These are phyloP conservation scores for Rachycentron canadum DNA, from an alignment of 2,797 vertebrate species.

Conservation along the genomic window DNA sequence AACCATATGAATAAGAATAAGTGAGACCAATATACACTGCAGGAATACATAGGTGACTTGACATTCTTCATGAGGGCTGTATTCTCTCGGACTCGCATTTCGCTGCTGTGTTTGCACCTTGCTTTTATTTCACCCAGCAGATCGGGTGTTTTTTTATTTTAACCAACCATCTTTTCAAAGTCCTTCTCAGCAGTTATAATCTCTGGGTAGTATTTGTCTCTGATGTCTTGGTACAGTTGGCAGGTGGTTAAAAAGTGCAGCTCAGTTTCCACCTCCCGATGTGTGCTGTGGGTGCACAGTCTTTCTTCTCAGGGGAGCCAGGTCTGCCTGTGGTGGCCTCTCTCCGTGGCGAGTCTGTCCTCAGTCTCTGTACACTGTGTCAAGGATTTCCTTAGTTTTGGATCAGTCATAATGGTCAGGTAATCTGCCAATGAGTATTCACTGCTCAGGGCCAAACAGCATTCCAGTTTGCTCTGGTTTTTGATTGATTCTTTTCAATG, in stretches of 20 bases:
- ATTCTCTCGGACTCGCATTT: too few relatives aligned
- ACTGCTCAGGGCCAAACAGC: too few relatives aligned
- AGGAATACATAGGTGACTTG: too few relatives aligned
- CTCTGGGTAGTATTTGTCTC: neutral
- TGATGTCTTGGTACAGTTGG: neutral
- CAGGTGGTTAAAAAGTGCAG: neutral
- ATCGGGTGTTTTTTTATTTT: neutral
- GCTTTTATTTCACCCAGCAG: neutral
- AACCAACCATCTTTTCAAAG: neutral
- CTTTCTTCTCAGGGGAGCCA: neutral
- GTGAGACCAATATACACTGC: too few relatives aligned
- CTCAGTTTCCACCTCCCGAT: neutral
- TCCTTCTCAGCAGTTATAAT: neutral
- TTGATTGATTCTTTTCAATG: neutral
- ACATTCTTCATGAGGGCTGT: too few relatives aligned
- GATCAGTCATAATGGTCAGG: neutral
- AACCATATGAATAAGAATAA: too few relatives aligned
- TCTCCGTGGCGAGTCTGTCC: neutral
- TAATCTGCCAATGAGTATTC: neutral
- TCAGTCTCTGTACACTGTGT: neutral
- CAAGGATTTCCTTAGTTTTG: neutral
- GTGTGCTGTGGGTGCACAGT: neutral
- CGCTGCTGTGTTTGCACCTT: neutral
- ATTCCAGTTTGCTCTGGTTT: neutral
- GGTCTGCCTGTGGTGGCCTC: neutral